Base-by-base conservation (phyloP, 1,140 invertebrate species). In the Drosophila ambigua region DNA sequence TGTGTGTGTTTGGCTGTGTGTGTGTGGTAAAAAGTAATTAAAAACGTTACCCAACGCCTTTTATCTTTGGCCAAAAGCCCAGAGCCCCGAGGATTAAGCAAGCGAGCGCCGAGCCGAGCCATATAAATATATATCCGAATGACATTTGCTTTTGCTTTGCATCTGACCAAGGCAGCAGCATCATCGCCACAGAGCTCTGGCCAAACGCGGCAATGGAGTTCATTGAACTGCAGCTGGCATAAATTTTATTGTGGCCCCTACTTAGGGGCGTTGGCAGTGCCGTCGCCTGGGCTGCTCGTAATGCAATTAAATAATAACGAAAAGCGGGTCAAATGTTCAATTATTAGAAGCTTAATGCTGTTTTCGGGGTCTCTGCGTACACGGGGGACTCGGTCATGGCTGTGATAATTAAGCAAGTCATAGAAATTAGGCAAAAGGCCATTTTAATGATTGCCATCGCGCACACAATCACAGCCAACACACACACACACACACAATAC, bases 351-450 rank as follows among this genome's bases (percentile, higher is more conserved):
- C 83, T 79, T 88, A 87, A 88, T 88, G 78, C 76, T 67, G 50
- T 64, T 67, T 60, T 72, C 51, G 50, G 67, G 58, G 53, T 39
- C 46, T 48, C 23, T 64, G 60, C 65, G 48, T 74, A 23, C 83
- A 51, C 60, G 45, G 41, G 78, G 52, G 60, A 68, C 35, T 69
- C 62, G 63, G 64, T 69, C 58, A 66, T 55, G 63, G 63, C 73
- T 87, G 83, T 79, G 79, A 87, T 87, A 88, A 87, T 87, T 87
- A 87, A 87, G 83, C 83, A 88, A 88, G 83, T 88, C 83, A 88
- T 88, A 79, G 83, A 88, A 88, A 88, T 88, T 88, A 88, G 83
- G 83, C 82, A 88, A 88, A 87, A 83, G 76, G 72, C 75, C 79
- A 88, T 88, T 88, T 88, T 83, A 82, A 88, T 88, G 83, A 88